phyloP scores from a whole-genome alignment of 2,888 invertebrate species.

The Lycaena phlaeas region DNA sequence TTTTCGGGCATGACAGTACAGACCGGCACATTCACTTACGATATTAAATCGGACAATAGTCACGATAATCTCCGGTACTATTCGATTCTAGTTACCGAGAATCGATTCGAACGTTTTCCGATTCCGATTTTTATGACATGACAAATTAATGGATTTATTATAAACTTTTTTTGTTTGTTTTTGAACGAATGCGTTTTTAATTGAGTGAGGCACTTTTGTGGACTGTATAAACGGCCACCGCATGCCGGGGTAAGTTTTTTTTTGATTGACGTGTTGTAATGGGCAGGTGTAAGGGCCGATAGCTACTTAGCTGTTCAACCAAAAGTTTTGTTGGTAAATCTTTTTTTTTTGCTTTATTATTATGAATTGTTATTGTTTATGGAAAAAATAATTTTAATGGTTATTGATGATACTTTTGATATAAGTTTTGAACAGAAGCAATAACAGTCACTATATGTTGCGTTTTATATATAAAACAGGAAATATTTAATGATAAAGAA shows the following conservation, averaged over 20 bases:
- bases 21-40: constrained; percentile 48
- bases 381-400: constrained; percentile 27
- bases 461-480: too few relatives aligned
- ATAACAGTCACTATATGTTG: too few relatives aligned
- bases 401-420: background rate
- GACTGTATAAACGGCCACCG: constrained; percentile 69
- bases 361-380: constrained; percentile 42
- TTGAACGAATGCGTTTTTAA: constrained; percentile 73
- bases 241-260: constrained; percentile 60
- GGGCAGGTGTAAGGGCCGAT: constrained; percentile 65
- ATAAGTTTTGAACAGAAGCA: background rate
- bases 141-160: constrained; percentile 73
- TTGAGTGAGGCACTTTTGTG: constrained; percentile 71
- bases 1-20: constrained; percentile 31
- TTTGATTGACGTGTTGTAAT: constrained; percentile 71
- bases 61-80: constrained; percentile 56
- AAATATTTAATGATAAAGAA: too few relatives aligned
- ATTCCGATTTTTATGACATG: constrained; percentile 64
- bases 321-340: constrained; percentile 47
- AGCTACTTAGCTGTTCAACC: constrained; percentile 65
- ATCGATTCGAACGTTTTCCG: constrained; percentile 42
- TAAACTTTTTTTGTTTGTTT: constrained; percentile 62
- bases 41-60: constrained; percentile 58
- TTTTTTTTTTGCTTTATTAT: constrained; percentile 30
- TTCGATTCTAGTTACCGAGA: constrained; percentile 57